Base-by-base conservation (phyloP, 2,888 invertebrate species). In the Acheta domesticus region DNA sequence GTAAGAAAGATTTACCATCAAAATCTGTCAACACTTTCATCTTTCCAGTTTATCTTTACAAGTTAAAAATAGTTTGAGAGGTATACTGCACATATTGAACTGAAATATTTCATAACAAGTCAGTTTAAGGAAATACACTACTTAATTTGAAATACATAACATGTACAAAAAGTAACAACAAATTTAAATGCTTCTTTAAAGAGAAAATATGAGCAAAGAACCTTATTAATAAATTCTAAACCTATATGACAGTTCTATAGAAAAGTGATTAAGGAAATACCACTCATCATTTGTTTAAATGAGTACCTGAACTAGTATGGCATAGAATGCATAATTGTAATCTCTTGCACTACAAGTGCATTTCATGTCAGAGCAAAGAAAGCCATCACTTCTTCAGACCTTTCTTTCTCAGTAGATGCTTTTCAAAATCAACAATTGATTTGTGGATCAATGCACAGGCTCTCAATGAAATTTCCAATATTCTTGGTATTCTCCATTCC, bases 1-100 rank as follows among this genome's bases (percentile, higher is more conserved):
- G 62, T 62, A 62, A 62, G 62, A 62, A 62, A 62, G 62, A 62
- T 62, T 62, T n/a, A 62, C n/a, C 62, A 62, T 62, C 16, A 62
- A 62, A 62, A 62, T 62, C 62, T n/a, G 16, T n/a, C n/a, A 62
- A 62, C 62, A 62, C 62, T 62, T 62, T n/a, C 62, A 62, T 62
- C 62, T 19, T 62, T 62, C 62, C 62, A 62, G 62, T 62, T 62
- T 62, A 62, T 62, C n/a, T 62, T 62, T 62, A 62, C 62, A 62
- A 62, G 62, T 62, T 62, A 62, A 62, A 62, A 62, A 62, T 62
- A 62, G 62, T 62, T 14, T 16, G 62, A 62, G n/a, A 62, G n/a
- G 62, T 62, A 19, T 62, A 62, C n/a, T 62, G 62, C 62, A 62
- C 14, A 62, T n/a, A 19, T 62, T 14, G 16, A 62, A 62, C 16